A percentile compares a stretch with the other conserved stretches of the same genome.
These are phyloP conservation scores for Troilus luridus DNA, from an alignment of 2,888 invertebrate species.

Conservation along the genomic window DNA sequence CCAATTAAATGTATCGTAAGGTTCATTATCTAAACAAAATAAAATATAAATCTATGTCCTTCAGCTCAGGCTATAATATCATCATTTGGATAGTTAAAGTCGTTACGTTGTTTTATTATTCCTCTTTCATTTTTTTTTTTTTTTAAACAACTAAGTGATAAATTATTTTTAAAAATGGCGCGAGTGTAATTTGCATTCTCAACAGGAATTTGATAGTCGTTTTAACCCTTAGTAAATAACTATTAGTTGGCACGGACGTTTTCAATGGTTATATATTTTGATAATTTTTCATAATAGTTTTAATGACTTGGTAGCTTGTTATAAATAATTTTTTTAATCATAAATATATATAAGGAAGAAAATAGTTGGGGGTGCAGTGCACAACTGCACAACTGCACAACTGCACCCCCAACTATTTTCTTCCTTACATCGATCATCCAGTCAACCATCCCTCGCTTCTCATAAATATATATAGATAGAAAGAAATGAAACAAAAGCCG, in stretches of 20 bases:
- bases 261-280: background rate
- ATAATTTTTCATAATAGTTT: background rate
- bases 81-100: background rate
- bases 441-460: no score
- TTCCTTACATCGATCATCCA: no score
- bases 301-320: background rate
- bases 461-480: no score
- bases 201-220: background rate
- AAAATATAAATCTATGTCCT: background rate
- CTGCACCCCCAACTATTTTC: no score
- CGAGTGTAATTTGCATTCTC: conserved; percentile 1
- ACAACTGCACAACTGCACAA: no score
- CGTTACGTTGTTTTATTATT: background rate
- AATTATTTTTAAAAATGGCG: background rate
- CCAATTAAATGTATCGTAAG: background rate
- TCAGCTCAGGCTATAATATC: background rate
- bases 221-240: background rate
- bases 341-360: background rate
- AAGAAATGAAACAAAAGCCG: no score
- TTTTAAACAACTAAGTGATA: background rate
- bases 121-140: background rate
- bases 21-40: background rate
- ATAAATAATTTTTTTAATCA: background rate
- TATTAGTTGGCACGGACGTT: background rate
- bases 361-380: no score